Percentiles rank a stretch among this genome's conserved stretches.
Conservation (phyloP, 2,888 invertebrate genomes). For the Merodon equestris region DNA sequence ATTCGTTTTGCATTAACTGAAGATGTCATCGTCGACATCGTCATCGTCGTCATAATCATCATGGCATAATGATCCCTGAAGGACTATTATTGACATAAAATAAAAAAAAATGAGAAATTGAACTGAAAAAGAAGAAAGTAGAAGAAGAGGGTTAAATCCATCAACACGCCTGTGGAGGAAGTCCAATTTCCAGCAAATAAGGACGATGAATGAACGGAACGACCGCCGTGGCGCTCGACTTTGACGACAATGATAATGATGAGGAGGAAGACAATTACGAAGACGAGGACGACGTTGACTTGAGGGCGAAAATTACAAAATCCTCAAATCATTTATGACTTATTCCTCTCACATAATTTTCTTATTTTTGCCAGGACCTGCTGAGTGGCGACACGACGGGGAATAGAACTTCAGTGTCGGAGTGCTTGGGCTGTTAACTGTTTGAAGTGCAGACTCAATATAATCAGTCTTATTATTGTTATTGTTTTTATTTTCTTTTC, state of each 20-base stretch:
- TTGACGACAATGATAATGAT: too few species aligned
- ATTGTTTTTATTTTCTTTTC: too few species aligned
- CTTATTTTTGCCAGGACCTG: too few species aligned
- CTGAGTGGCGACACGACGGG: too few species aligned
- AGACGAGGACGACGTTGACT: background rate
- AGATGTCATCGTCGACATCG: slow-evolving; percentile 63
- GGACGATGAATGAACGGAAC: slow-evolving; percentile 32
- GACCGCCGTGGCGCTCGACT: slow-evolving; percentile 2
- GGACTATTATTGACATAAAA: slow-evolving; percentile 65
- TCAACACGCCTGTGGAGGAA: slow-evolving; percentile 56
- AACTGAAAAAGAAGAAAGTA: slow-evolving; percentile 8
- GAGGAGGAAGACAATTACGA: too few species aligned
- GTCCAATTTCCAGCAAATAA: slow-evolving; percentile 60
- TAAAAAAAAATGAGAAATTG: slow-evolving; percentile 19
- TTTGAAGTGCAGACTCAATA: too few species aligned
- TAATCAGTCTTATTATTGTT: too few species aligned
- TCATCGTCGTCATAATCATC: slow-evolving; percentile 35
- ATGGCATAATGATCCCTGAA: slow-evolving; percentile 62
- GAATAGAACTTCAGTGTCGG: too few species aligned
- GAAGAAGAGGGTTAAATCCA: slow-evolving; percentile 61
- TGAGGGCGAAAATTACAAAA: slow-evolving; percentile 13
- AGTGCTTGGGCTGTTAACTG: too few species aligned
- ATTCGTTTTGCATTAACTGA: slow-evolving; percentile 68
- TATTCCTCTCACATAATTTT: background rate
- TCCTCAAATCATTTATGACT: slow-evolving; percentile 19